Percentiles rank a stretch among this genome's conserved stretches.
These are phyloP conservation scores for Polydrusus tereticollis DNA, from an alignment of 2,888 invertebrate genomes.

Conservation along the genomic window DNA sequence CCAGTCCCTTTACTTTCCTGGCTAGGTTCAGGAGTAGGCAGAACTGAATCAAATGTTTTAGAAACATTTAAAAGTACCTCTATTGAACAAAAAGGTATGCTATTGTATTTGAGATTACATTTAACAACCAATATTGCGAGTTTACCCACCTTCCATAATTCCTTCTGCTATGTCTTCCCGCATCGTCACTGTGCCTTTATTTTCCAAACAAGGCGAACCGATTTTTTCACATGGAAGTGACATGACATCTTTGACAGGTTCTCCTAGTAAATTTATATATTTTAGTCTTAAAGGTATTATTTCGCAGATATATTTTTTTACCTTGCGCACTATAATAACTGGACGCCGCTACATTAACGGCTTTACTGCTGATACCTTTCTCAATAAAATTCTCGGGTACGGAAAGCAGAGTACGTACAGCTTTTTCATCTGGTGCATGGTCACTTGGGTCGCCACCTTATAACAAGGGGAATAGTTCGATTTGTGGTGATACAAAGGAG, in stretches of 20 bases:
- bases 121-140: too few relatives aligned
- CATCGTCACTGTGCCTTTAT: neutral
- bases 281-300: too few relatives aligned
- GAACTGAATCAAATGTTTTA: too few relatives aligned
- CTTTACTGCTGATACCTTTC: constrained; percentile 47
- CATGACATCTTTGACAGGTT: constrained; percentile 5
- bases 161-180: neutral
- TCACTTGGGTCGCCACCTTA: neutral
- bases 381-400: constrained; percentile 41
- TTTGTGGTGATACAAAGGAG: too few relatives aligned
- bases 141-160: too few relatives aligned
- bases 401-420: constrained; percentile 44
- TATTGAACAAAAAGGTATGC: too few relatives aligned
- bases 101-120: too few relatives aligned
- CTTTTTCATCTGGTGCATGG: constrained; percentile 22
- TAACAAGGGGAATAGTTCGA: too few relatives aligned
- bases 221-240: constrained; percentile 13
- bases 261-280: neutral
- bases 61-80: too few relatives aligned
- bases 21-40: neutral
- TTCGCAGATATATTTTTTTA: constrained; percentile 6
- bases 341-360: constrained; percentile 19
- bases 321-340: constrained; percentile 40
- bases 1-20: neutral
- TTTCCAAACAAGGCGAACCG: constrained; percentile 10